Evolutionary conservation across 1,140 invertebrate species (phyloP), one percentile per base, ranked within the genome.

Genomic region (Drosophila takahashii): DNA sequence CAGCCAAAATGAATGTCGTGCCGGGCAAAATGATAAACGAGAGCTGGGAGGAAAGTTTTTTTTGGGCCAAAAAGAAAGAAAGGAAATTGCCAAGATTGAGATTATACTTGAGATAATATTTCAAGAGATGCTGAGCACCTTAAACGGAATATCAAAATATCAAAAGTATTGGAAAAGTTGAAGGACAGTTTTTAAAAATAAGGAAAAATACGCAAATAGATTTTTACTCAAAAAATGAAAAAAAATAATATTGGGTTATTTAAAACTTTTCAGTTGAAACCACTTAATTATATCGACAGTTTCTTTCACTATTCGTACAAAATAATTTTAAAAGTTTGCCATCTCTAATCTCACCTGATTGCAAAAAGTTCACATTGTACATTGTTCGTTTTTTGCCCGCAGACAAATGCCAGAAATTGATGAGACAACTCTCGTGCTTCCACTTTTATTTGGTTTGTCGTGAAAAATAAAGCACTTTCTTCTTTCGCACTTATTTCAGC

Each of bases 401-500:
- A 34, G 18, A 27, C n/a, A 39, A 70, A 34, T 56, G 36, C 29
- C 32, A 18, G 50, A 53, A 70, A 70, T 70, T 70, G 66, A 70
- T 70, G 64, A 47, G 65, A 56, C 67, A 70, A 47, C 67, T 70
- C 65, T 57, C 44, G 51, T 48, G 51, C n/a, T 13, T 34, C 37
- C 27, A 36, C 67, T 70, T 70, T 70, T 70, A 70, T 70, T 70
- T 70, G 67, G 34, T 57, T 39, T 34, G 27, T 11, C 66, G 34
- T 57, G 67, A 48, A 70, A 70, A 70, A 57, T 70, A 70, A 57
- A 57, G 64, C 67, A 51, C 57, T 77, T 60, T 45, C 36, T 45
- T 58, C 29, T 13, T 32, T 59, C 79, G 37, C 67, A 74, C 74
- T 78, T 77, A 69, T 69, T 64, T 64, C 57, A 77, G 74, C 80